Conservation (phyloP, 2,888 invertebrate genomes). For the Rotaria sp. region DNA sequence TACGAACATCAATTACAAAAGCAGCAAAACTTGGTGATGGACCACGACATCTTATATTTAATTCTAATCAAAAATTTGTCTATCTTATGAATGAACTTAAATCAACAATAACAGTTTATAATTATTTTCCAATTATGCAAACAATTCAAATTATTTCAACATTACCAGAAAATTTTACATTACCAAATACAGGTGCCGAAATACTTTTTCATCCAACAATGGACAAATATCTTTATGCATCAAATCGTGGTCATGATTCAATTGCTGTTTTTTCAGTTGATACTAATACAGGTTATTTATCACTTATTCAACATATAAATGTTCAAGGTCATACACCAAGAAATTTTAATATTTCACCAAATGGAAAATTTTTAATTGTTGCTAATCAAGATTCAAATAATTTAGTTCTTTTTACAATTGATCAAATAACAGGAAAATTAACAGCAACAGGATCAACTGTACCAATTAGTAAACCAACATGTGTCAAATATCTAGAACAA, state of each 20-base stretch:
- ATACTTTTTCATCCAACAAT: neutral
- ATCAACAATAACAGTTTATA: neutral
- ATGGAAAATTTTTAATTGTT: neutral
- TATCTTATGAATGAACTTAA: slow-evolving; percentile 12
- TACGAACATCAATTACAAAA: neutral
- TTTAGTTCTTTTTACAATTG: neutral
- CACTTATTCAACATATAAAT: neutral
- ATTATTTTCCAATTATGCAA: neutral
- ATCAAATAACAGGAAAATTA: neutral
- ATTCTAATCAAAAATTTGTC: neutral
- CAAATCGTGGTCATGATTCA: slow-evolving; percentile 18
- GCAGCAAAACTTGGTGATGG: neutral
- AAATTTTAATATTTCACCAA: slow-evolving; percentile 18
- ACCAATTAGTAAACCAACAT: neutral
- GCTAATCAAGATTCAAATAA: slow-evolving; percentile 29
- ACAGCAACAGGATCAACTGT: neutral
- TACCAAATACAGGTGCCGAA: neutral
- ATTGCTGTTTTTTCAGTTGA: slow-evolving; percentile 16
- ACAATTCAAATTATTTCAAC: neutral
- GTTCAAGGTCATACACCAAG: slow-evolving; percentile 20
- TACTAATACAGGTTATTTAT: neutral
- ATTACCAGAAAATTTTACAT: neutral
- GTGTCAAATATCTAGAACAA: neutral
- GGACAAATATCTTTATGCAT: neutral
- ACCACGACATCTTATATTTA: neutral